Conservation (phyloP, 2,113 vertebrate genomes). For the Calcarius ornatus region DNA sequence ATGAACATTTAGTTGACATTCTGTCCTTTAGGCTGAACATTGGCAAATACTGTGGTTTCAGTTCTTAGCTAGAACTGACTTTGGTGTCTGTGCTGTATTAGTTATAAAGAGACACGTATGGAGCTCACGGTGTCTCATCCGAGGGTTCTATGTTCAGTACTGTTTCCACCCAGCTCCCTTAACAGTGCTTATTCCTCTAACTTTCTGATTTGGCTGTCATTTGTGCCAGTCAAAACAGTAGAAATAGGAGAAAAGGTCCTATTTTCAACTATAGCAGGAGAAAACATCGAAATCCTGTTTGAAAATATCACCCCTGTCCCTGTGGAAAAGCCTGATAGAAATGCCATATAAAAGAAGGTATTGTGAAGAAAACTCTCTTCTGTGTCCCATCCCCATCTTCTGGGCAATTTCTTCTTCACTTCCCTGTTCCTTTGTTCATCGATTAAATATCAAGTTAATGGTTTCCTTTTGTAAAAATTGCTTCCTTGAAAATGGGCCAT, state of each 20-base stretch:
- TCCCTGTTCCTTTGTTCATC: neutral
- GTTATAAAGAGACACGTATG: fast-evolving
- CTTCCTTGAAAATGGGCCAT: neutral
- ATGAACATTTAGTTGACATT: neutral
- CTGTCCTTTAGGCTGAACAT: neutral
- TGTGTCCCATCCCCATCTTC: neutral
- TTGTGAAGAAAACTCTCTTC: neutral
- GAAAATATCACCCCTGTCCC: neutral
- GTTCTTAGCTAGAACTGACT: neutral
- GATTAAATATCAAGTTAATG: neutral
- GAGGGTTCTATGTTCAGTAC: neutral
- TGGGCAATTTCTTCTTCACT: neutral
- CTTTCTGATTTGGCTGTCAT: neutral
- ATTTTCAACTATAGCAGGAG: neutral
- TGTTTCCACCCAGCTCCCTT: neutral
- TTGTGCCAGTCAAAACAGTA: neutral
- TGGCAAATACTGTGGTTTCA: neutral
- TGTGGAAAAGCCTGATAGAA: neutral
- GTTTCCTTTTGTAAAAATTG: neutral
- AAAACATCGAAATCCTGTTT: neutral
- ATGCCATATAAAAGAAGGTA: neutral
- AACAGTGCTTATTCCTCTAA: neutral
- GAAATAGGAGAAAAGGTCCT: neutral
- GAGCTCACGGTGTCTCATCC: fast-evolving
- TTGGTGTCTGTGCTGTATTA: neutral